Percentiles rank a stretch among this genome's conserved stretches.
phyloP scores from a whole-genome alignment of 2,113 vertebrate genomes.

The Chascanopsetta lugubris region DNA sequence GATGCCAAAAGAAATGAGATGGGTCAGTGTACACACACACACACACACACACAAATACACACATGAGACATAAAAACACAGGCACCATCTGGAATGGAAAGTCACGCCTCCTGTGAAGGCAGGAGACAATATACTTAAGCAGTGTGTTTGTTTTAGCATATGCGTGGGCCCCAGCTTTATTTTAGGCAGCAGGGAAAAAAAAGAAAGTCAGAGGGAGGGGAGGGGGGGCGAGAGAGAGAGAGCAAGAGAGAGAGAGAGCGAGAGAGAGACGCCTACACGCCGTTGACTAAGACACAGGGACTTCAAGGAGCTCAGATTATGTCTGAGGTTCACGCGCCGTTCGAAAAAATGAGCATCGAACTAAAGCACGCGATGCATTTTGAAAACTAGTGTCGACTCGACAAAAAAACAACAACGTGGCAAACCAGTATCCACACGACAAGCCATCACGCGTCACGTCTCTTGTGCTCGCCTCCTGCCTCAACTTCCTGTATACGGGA shows the following conservation, averaged over 20 bases:
- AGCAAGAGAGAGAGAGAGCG: constrained; percentile 9
- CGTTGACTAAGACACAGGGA: constrained; percentile 17
- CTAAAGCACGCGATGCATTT: constrained; percentile 2
- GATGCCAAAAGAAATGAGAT: constrained; percentile 19
- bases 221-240: constrained; percentile 6
- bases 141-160: constrained; percentile 56
- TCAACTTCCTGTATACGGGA: no score
- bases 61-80: constrained; percentile 7
- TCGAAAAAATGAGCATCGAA: not conserved
- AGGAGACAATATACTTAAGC: constrained; percentile 51
- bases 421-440: no score
- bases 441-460: no score
- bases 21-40: constrained; percentile 6
- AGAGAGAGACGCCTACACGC: constrained; percentile 40
- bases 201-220: constrained; percentile 18
- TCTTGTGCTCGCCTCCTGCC: no score
- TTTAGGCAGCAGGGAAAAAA: constrained; percentile 51
- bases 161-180: constrained; percentile 57
- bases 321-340: constrained; percentile 12
- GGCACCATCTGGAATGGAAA: constrained; percentile 54
- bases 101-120: constrained; percentile 34
- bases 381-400: no score
- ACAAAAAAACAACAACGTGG: no score
- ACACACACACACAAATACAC: constrained; percentile 1
- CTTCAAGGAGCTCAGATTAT: constrained; percentile 18